These are phyloP conservation scores for Halictus quadricinctus DNA, from an alignment of 2,888 invertebrate species.

Conservation along the genomic window DNA sequence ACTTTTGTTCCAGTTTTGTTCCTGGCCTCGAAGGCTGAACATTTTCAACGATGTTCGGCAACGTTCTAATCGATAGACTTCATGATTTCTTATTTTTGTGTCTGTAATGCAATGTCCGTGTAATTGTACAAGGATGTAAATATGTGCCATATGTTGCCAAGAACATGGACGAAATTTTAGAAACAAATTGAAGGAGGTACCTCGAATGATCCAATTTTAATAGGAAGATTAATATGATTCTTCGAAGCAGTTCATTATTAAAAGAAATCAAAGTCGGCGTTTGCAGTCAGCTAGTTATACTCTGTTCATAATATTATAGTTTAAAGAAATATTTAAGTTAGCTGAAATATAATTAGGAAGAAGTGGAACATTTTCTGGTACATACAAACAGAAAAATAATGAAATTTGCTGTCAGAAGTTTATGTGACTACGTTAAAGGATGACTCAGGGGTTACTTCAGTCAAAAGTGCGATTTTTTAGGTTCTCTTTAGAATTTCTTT, in stretches of 20 bases:
- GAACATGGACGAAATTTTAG: not conserved
- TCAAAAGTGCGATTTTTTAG: no score
- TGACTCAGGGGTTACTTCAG: no score
- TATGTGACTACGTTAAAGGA: no score
- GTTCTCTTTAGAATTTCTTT: no score
- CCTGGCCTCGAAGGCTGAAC: not conserved
- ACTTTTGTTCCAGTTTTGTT: not conserved
- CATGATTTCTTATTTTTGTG: not conserved
- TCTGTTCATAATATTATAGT: not conserved
- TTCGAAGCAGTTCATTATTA: not conserved
- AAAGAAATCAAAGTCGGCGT: not conserved
- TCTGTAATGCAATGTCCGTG: not conserved
- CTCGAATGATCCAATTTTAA: no score
- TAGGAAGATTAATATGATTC: no score
- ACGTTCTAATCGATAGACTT: not conserved
- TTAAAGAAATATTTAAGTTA: not conserved
- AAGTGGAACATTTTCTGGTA: not conserved
- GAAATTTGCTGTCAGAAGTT: no score
- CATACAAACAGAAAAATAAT: not conserved
- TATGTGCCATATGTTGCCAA: not conserved
- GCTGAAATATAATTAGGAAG: not conserved
- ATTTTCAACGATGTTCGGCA: not conserved
- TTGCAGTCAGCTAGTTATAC: not conserved
- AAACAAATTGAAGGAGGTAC: not conserved
- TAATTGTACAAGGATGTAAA: not conserved